Base-by-base conservation (phyloP, 2,888 invertebrate species). In the Limenitis camilla region DNA sequence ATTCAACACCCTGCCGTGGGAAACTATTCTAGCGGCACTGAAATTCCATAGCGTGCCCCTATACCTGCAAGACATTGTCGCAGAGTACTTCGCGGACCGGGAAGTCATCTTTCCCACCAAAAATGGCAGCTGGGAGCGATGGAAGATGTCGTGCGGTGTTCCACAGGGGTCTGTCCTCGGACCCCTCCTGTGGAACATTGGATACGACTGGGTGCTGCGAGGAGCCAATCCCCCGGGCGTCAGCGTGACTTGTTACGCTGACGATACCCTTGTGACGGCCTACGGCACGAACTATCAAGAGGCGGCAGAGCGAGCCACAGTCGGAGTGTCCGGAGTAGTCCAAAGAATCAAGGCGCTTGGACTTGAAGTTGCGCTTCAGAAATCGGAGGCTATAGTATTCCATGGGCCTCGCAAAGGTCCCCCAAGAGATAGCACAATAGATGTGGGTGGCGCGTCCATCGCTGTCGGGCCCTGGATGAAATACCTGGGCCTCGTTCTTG, bases 211-310 rank as follows among this genome's bases (percentile, higher is more conserved):
- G 19, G 19, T 19, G 19, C 19, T 19, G 19, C 19, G 58, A 5
- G 56, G 58, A 5, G 31, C 31, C 0, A 8, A 31, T 1, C 40
- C 52, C 2, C 40, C 6, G 19, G 50, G 56, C 3, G 30, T 51
- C 3, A 8, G 9, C 6, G 42, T 57, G 0, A 44, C 32, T 0
- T 64, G 59, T 11, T 61, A 63, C 32, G 61, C 61, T 0, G 61
- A 63, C 43, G 58, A 63, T 55, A 64, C 61, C 0, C 46, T 62
- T 1, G 57, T 60, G 0, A 43, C 38, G 1, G 53, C 55, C 0
- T 30, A 33, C 6, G 59, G 53, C 5, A 30, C 1, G 7, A 8
- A 19, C 4, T 49, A 38, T 35, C 1, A 33, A 6, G 53, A 50
- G 6, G 58, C 55, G 1, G 19, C 49, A 0, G 5, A 31, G 7